A percentile compares a stretch with the other conserved stretches of the same genome.
phyloP scores from a whole-genome alignment of 2,113 vertebrate species.

The Ochotona princeps region DNA sequence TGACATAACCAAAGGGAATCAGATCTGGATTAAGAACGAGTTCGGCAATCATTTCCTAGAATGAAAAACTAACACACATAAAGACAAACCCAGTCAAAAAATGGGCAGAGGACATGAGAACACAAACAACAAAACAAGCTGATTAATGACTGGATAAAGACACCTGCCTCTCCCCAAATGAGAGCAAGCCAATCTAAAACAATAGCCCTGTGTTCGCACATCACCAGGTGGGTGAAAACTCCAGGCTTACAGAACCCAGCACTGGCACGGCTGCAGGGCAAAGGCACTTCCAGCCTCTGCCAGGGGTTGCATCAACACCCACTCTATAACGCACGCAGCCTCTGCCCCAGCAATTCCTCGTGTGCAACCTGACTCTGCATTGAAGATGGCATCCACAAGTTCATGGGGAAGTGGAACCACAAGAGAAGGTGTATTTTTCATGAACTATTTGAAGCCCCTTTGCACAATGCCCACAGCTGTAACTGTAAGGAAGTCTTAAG shows the following conservation, averaged over 20 bases:
- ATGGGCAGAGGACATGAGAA: background rate
- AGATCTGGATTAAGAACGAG: background rate
- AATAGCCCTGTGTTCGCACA: background rate
- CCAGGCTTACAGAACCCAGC: background rate
- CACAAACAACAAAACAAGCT: background rate
- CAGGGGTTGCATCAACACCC: background rate
- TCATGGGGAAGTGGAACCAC: no score
- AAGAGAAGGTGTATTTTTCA: no score
- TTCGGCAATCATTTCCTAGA: conserved; percentile 41
- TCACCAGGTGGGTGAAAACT: background rate
- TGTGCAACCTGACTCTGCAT: background rate
- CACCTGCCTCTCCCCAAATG: background rate
- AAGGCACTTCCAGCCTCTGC: background rate
- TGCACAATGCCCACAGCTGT: background rate
- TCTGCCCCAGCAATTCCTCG: background rate
- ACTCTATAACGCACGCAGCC: background rate
- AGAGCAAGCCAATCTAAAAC: background rate
- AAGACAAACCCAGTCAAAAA: background rate
- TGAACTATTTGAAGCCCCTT: no score
- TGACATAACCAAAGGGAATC: background rate
- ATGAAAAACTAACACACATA: conserved; percentile 4
- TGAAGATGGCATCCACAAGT: no score
- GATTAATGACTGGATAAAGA: background rate
- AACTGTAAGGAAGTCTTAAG: background rate
- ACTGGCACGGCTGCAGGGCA: background rate